Evolutionary conservation across 2,113 vertebrate genomes (phyloP).

Genomic region (Pedetes capensis): DNA sequence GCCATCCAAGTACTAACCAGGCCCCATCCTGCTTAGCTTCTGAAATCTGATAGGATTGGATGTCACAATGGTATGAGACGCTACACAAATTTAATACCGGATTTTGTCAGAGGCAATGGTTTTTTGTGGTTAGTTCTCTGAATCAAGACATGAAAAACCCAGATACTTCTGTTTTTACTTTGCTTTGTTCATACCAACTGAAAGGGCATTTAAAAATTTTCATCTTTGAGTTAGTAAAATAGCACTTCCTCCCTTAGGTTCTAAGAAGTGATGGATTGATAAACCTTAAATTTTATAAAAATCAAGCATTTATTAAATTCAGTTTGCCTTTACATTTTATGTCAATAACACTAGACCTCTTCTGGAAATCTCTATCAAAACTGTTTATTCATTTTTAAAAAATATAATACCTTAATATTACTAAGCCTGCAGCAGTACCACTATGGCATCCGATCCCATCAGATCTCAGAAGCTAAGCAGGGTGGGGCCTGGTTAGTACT

Average conservation of each 20-base stretch:
- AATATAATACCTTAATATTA: neutral
- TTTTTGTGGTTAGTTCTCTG: conserved; percentile 2
- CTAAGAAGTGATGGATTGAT: neutral
- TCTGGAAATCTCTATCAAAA: neutral
- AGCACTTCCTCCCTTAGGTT: neutral
- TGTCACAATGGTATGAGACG: too few species aligned
- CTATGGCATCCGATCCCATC: too few species aligned
- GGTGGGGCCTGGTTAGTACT: too few species aligned
- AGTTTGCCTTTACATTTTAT: neutral
- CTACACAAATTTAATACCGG: neutral
- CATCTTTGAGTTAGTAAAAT: neutral
- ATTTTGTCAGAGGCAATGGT: neutral
- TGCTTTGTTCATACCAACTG: neutral
- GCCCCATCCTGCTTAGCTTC: too few species aligned
- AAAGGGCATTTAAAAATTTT: conserved; percentile 5
- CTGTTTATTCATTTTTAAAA: neutral
- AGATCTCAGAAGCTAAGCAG: too few species aligned
- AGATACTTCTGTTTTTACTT: neutral
- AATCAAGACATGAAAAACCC: neutral
- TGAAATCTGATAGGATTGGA: too few species aligned
- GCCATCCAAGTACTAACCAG: too few species aligned
- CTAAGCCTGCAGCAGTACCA: too few species aligned
- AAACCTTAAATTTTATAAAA: neutral
- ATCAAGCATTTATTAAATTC: neutral
- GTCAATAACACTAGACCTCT: neutral